Evolutionary conservation across 2,113 vertebrate genomes (phyloP).

Genomic region (Cavia aperea): DNA sequence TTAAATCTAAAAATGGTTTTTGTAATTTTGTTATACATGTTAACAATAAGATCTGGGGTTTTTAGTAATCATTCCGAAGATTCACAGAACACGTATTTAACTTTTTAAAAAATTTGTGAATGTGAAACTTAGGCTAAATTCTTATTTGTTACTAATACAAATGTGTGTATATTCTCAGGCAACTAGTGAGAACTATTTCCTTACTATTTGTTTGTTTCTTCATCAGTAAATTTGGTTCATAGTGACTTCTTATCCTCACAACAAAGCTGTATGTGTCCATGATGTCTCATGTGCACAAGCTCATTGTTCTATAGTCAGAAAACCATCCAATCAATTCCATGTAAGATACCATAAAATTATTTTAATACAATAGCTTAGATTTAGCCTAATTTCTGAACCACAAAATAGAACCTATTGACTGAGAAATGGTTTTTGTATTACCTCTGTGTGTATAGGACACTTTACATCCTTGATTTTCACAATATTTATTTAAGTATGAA

Average conservation of each 20-base stretch:
- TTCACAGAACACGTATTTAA: background rate
- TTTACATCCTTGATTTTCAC: background rate
- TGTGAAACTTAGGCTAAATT: background rate
- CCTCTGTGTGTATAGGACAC: background rate
- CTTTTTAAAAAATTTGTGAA: background rate
- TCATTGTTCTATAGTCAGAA: background rate
- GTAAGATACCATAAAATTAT: background rate
- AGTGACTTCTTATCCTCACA: background rate
- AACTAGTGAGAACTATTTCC: background rate
- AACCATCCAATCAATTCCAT: background rate
- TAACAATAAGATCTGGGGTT: background rate
- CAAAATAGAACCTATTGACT: background rate
- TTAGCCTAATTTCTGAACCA: background rate
- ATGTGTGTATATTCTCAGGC: background rate
- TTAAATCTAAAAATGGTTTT: background rate
- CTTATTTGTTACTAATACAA: background rate
- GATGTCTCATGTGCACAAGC: background rate
- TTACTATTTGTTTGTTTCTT: background rate
- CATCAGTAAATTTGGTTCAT: background rate
- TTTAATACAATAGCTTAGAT: background rate
- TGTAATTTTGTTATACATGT: background rate
- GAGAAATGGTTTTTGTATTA: background rate
- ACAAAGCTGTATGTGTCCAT: background rate
- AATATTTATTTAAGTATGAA: background rate
- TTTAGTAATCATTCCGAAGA: background rate